Evolutionary conservation across 2,113 vertebrate genomes (phyloP), one percentile per base, ranked within the genome.

Genomic region (Furnarius figulus): DNA sequence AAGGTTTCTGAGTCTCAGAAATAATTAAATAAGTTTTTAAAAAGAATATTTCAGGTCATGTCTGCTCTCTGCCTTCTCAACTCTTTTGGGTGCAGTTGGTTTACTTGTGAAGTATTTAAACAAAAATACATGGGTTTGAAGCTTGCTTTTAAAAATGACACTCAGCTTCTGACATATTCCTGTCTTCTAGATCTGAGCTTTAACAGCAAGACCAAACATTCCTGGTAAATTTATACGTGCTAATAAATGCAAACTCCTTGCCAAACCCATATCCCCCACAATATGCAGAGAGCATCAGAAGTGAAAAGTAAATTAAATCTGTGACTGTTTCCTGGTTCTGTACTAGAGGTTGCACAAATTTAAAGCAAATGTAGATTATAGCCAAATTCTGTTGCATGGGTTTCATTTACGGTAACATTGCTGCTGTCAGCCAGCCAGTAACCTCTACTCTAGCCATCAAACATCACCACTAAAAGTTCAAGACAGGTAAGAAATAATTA

Each of bases 161-260:
- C 28, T 82, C 53, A 40, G 55, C 50, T 88, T 74, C 81, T 93
- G 85, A 88, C 79, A 74, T 76, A 80, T 85, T 88, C 35, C 75
- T 77, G 82, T 77, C 46, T 95, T 87, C 87, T 94, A 94, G 78
- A 86, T 73, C 63, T 88, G 85, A 52, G 78, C 78, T 95, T 93
- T 94, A 95, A 66, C 67, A 94, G 95, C 90, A 96, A 94, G 94
- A 95, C 94, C 65, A 96, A 96, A 96, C 95, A 97, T 93, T 95
- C 86, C 61, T 52, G 44, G 77, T 95, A 93, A 95, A 93, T 92
- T 95, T 93, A 39, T 92, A 90, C 1, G 93, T 93, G 96, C 55
- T 95, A 97, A 95, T 77, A 93, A 87, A 96, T 95, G 95, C 96
- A 81, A 71, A 21, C 89, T 95, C 56, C 50, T 37, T 95, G 94